phyloP scores from a whole-genome alignment of 2,113 vertebrate species.

The Salvelinus alpinus region DNA sequence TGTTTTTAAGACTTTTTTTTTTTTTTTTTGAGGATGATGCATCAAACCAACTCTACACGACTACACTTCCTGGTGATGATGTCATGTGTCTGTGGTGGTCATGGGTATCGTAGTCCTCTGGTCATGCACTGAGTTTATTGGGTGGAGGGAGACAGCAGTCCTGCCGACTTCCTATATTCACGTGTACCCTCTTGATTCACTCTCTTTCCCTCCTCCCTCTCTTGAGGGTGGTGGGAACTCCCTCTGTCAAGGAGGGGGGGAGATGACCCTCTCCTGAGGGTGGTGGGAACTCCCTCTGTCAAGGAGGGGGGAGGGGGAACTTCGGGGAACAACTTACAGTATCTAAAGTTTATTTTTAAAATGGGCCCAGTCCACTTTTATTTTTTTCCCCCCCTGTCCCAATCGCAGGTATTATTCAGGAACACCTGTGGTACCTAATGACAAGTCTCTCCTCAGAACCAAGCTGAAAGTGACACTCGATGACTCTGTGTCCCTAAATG shows the following conservation, averaged over 20 bases:
- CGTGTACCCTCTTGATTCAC: conserved; percentile 49
- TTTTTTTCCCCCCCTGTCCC: not conserved
- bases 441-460: conserved; percentile 43
- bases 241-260: too few species aligned
- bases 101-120: conserved; percentile 34
- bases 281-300: too few species aligned
- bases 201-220: too few species aligned
- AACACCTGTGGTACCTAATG: conserved; percentile 53
- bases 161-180: conserved; percentile 42
- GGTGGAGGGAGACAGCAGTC: conserved; percentile 27
- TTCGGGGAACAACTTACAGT: conserved; percentile 28
- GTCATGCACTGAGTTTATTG: conserved; percentile 58
- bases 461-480: conserved; percentile 36
- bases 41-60: conserved; percentile 45
- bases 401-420: conserved; percentile 30
- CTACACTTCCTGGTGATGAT: conserved; percentile 56
- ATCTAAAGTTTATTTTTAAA: conserved; percentile 6
- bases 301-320: not conserved
- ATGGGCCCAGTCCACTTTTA: conserved; percentile 38
- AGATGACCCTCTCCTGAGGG: too few species aligned
- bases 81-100: conserved; percentile 40
- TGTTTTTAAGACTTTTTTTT: conserved; percentile 41
- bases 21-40: conserved; percentile 37
- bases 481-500: conserved; percentile 27
- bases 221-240: too few species aligned